Conservation (phyloP, 2,888 invertebrate genomes). For the Temnothorax rugatulus region DNA sequence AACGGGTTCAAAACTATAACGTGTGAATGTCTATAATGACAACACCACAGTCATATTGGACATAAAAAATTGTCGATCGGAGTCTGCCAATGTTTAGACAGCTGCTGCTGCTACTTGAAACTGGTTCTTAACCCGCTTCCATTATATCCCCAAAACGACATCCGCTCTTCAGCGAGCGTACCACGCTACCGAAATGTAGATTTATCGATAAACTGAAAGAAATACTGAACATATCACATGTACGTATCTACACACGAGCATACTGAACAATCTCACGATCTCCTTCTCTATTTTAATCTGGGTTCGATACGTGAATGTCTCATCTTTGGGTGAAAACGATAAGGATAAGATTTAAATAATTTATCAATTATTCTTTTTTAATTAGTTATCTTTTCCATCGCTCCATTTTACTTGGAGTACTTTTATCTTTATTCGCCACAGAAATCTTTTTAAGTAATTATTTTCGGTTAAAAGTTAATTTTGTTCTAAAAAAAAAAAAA, state of each 20-base stretch:
- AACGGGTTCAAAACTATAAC: not conserved
- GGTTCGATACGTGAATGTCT: not conserved
- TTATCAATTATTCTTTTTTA: not conserved
- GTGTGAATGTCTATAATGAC: not conserved
- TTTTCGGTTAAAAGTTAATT: not conserved
- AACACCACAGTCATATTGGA: not conserved
- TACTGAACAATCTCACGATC: not conserved
- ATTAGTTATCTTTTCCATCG: not conserved
- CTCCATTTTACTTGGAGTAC: not conserved
- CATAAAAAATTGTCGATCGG: slow-evolving; percentile 69
- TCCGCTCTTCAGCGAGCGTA: slow-evolving; percentile 58
- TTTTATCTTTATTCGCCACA: not conserved
- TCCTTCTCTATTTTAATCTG: not conserved
- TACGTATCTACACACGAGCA: not conserved
- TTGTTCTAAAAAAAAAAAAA: not conserved
- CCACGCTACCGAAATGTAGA: slow-evolving; percentile 35
- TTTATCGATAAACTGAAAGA: slow-evolving; percentile 38
- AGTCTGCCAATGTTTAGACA: slow-evolving; percentile 72
- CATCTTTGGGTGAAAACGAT: not conserved
- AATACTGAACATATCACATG: not conserved
- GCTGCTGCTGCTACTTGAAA: slow-evolving; percentile 72
- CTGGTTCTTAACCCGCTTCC: slow-evolving; percentile 67
- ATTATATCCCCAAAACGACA: slow-evolving; percentile 66
- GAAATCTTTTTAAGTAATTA: not conserved
- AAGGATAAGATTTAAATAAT: not conserved